These are phyloP conservation scores for Rhipidura dahli DNA, from an alignment of 2,113 vertebrate genomes.

Conservation along the genomic window DNA sequence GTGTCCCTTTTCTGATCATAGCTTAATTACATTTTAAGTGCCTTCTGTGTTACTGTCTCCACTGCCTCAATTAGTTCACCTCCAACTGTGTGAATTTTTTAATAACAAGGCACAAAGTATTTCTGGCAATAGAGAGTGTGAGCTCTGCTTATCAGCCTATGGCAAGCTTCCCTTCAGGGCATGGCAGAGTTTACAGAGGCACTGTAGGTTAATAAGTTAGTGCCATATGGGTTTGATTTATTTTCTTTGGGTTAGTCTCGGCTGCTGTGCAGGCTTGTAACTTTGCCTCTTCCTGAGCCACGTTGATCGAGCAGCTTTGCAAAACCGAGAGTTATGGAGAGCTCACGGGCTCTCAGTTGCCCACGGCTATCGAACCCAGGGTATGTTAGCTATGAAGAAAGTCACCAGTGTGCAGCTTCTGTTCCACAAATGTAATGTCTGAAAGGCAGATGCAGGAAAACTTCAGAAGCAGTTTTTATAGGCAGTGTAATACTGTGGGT, in stretches of 20 bases:
- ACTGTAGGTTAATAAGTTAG: constrained; percentile 45
- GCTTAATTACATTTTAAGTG: constrained; percentile 69
- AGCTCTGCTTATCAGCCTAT: constrained; percentile 61
- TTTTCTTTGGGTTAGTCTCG: constrained; percentile 42
- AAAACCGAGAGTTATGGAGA: background rate
- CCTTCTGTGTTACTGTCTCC: constrained; percentile 37
- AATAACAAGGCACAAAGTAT: constrained; percentile 57
- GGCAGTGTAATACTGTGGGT: background rate
- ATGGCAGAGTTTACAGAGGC: constrained; percentile 22
- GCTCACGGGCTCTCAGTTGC: background rate
- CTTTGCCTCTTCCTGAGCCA: constrained; percentile 13
- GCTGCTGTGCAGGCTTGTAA: background rate
- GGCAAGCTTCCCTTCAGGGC: constrained; percentile 60
- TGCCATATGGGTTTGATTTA: constrained; percentile 62
- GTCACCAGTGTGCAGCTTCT: background rate
- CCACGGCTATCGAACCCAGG: background rate
- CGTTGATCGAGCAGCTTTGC: background rate
- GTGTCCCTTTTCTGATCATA: constrained; percentile 21
- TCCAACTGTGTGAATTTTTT: constrained; percentile 61
- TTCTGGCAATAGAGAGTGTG: constrained; percentile 26
- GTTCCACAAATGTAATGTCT: background rate
- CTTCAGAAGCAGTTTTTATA: background rate
- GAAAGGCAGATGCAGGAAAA: background rate
- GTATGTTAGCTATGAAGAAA: background rate
- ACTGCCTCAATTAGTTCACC: constrained; percentile 68